Percentiles rank a stretch among this genome's conserved stretches.
phyloP scores from a whole-genome alignment of 2,888 invertebrate species.

The Charanyca ferruginea region DNA sequence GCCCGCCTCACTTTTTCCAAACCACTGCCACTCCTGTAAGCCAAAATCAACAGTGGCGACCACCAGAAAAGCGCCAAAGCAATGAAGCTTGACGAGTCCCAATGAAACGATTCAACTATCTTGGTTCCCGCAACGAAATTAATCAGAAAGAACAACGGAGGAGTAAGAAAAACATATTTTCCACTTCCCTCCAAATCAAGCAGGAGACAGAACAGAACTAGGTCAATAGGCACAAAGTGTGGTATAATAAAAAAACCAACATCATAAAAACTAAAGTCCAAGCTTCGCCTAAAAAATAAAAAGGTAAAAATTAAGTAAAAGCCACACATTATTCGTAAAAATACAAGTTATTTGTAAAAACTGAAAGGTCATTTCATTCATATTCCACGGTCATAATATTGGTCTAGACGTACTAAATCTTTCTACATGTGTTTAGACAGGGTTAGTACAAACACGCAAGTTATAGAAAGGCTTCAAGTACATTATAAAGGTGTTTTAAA shows the following conservation, averaged over 20 bases:
- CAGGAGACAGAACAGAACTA: too few relatives aligned
- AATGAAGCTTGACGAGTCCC: too few relatives aligned
- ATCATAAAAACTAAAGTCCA: neutral
- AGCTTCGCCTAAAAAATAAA: neutral
- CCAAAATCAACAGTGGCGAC: too few relatives aligned
- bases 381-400: constrained; percentile 44
- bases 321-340: constrained; percentile 16
- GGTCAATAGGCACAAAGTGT: too few relatives aligned
- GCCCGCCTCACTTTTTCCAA: too few relatives aligned
- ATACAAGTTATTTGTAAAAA: constrained; percentile 29
- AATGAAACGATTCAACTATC: too few relatives aligned
- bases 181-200: too few relatives aligned
- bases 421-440: constrained; percentile 39
- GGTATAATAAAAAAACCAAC: constrained; percentile 1
- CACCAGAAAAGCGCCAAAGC: too few relatives aligned
- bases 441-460: constrained; percentile 50
- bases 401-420: constrained; percentile 65
- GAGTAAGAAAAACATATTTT: too few relatives aligned
- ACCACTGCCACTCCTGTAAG: too few relatives aligned
- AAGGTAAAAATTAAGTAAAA: constrained; percentile 5
- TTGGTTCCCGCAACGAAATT: too few relatives aligned
- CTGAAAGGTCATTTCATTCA: constrained; percentile 43
- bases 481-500: constrained; percentile 34
- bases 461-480: constrained; percentile 22
- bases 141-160: too few relatives aligned